Evolutionary conservation across 2,888 invertebrate genomes (phyloP).

Genomic region (Chloroclystis v-ata): DNA sequence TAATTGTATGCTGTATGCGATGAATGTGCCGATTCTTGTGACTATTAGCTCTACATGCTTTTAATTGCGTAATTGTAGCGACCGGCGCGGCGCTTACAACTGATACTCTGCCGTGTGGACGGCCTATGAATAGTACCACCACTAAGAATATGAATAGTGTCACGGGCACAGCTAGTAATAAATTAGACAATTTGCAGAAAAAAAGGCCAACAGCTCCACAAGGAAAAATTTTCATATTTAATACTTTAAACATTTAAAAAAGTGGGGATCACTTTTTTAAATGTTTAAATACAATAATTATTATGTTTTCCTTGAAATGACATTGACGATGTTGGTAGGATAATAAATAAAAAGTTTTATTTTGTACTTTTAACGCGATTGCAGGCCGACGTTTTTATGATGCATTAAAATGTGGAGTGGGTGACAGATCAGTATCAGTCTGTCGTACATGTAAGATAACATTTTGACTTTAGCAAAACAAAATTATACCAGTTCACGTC

Average conservation of each 20-base stretch:
- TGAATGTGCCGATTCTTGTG: conserved; percentile 8
- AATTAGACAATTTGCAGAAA: too few species aligned
- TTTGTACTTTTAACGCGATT: conserved; percentile 11
- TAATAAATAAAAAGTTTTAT: conserved; percentile 4
- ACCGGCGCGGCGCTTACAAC: too few species aligned
- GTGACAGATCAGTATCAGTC: conserved; percentile 29
- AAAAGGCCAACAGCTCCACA: too few species aligned
- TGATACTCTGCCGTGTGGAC: too few species aligned
- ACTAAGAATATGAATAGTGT: too few species aligned
- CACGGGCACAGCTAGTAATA: too few species aligned
- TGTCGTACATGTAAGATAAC: conserved; percentile 26
- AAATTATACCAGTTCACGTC: conserved; percentile 1
- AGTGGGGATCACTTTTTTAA: too few species aligned
- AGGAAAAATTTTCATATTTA: too few species aligned
- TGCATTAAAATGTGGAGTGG: conserved; percentile 29
- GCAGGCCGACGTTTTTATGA: conserved; percentile 22
- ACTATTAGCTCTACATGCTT: conserved; percentile 11
- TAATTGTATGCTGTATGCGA: conserved; percentile 17
- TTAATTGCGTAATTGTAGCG: conserved; percentile 1
- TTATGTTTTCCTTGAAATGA: neutral
- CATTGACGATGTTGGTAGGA: neutral
- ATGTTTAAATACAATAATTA: neutral
- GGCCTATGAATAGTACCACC: too few species aligned
- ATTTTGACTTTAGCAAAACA: conserved; percentile 19
- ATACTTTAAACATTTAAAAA: too few species aligned